A percentile compares a stretch with the other conserved stretches of the same genome.
Conservation (phyloP, 2,888 invertebrate genomes). For the Dryobota labecula region DNA sequence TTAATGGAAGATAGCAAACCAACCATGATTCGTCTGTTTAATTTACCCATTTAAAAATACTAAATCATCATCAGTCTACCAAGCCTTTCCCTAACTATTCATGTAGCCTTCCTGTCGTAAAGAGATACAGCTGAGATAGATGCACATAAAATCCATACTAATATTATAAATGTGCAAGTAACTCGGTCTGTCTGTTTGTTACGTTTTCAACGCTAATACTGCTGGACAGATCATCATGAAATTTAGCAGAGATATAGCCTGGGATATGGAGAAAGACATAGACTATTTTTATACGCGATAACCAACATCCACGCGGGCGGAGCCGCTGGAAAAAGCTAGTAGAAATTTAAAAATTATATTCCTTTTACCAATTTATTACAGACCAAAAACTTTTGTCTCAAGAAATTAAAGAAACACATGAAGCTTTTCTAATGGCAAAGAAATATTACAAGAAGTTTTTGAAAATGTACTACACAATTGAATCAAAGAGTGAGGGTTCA, state of each 20-base stretch:
- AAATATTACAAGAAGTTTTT: conserved; percentile 85
- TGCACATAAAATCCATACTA: neutral
- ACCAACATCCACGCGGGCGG: no score
- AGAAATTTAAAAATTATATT: neutral
- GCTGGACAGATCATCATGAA: no score
- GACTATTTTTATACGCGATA: no score
- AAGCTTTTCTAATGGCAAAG: conserved; percentile 87
- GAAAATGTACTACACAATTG: conserved; percentile 84
- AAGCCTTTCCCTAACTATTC: neutral
- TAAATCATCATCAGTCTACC: neutral
- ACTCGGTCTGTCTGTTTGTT: no score
- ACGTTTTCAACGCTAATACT: no score
- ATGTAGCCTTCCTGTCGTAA: neutral
- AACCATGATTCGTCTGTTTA: neutral
- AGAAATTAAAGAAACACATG: conserved; percentile 87
- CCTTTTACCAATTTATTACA: conserved; percentile 66
- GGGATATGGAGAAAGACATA: no score
- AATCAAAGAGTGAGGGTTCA: conserved; percentile 73
- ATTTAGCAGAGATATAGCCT: no score
- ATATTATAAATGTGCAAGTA: no score
- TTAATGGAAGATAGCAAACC: neutral
- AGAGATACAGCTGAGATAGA: neutral
- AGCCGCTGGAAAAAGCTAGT: no score
- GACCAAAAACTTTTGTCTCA: conserved; percentile 83
- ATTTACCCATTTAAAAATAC: neutral